A percentile compares a stretch with the other conserved stretches of the same genome.
Conservation (phyloP, 2,113 vertebrate species). For the Crotalus viridis region DNA sequence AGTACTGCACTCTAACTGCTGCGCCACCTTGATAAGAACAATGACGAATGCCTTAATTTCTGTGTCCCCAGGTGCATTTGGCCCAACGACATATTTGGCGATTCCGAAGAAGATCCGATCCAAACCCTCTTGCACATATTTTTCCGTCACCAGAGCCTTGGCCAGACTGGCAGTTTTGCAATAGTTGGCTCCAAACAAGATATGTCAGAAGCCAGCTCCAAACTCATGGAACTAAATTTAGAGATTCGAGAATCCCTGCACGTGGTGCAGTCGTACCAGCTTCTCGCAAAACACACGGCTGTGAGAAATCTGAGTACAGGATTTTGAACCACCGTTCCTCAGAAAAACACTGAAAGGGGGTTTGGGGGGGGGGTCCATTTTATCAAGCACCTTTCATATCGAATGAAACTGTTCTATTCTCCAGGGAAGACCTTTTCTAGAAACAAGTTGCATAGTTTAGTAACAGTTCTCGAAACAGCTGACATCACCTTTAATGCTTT, state of each 20-base stretch:
- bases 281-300: slow-evolving; percentile 68
- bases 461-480: slow-evolving; percentile 24
- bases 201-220: slow-evolving; percentile 87
- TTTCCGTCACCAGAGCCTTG: slow-evolving; percentile 95
- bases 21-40: background rate
- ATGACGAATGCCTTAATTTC: background rate
- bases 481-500: slow-evolving; percentile 59
- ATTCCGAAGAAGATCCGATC: slow-evolving; percentile 84
- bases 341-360: slow-evolving; percentile 35
- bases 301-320: slow-evolving; percentile 78
- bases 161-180: slow-evolving; percentile 92
- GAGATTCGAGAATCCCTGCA: slow-evolving; percentile 93
- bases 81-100: slow-evolving; percentile 96
- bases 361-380: background rate
- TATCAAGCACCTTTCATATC: slow-evolving; percentile 69
- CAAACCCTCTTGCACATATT: slow-evolving; percentile 94
- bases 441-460: slow-evolving; percentile 37
- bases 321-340: slow-evolving; percentile 74
- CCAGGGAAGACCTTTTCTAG: slow-evolving; percentile 46
- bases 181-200: slow-evolving; percentile 91
- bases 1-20: too few relatives aligned
- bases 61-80: slow-evolving; percentile 82
- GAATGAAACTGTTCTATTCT: background rate
- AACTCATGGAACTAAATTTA: slow-evolving; percentile 96
- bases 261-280: slow-evolving; percentile 78